Conservation (phyloP, 2,797 vertebrate genomes). For the Malurus splendens region DNA sequence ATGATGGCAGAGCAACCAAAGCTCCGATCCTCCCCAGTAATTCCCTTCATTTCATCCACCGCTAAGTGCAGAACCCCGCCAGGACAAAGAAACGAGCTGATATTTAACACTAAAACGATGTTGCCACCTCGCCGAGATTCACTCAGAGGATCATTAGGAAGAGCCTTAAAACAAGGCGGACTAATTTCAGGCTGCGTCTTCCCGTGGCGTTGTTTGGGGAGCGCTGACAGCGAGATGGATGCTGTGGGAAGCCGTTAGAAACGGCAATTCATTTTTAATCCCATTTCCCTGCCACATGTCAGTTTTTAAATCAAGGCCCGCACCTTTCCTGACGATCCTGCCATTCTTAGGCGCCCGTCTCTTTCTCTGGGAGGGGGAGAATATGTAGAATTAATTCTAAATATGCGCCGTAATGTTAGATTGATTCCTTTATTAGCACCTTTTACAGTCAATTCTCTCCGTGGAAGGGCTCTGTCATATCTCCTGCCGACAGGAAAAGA, state of each 20-base stretch:
- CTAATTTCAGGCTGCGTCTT: background rate
- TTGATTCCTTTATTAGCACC: slow-evolving; percentile 1
- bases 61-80: background rate
- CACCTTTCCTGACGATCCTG: background rate
- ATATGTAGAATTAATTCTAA: background rate
- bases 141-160: background rate
- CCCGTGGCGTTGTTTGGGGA: background rate
- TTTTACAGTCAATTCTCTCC: background rate
- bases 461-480: background rate
- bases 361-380: background rate
- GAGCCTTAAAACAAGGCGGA: background rate
- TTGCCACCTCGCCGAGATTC: background rate
- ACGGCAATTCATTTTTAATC: slow-evolving; percentile 1
- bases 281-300: background rate
- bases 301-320: slow-evolving; percentile 13
- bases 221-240: slow-evolving; percentile 23
- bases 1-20: fast-evolving
- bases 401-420: background rate
- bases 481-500: background rate
- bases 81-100: background rate
- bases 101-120: background rate
- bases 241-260: background rate
- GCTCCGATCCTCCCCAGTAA: fast-evolving
- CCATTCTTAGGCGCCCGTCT: background rate
- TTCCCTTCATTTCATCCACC: background rate